A percentile compares a stretch with the other conserved stretches of the same genome.
phyloP scores from a whole-genome alignment of 2,888 invertebrate species.

The Neuroscelio doddi region DNA sequence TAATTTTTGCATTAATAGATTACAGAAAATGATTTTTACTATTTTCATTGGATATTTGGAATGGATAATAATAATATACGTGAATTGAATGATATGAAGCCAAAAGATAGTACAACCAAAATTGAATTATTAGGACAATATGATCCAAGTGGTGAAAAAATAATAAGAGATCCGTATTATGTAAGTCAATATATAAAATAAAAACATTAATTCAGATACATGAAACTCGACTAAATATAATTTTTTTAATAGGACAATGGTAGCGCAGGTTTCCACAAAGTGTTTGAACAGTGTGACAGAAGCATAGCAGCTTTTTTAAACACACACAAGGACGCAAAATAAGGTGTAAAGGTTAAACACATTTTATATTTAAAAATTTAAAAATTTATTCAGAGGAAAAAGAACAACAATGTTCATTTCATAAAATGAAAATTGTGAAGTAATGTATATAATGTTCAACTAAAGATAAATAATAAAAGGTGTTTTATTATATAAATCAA shows the following conservation, averaged over 20 bases:
- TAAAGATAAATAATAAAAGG: too few species aligned
- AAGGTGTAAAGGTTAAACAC: too few species aligned
- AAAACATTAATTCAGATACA: too few species aligned
- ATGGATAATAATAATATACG: neutral
- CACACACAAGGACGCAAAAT: too few species aligned
- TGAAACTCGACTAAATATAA: neutral
- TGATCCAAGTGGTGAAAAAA: conserved; percentile 60
- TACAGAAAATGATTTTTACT: conserved; percentile 12
- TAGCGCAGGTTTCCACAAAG: conserved; percentile 82
- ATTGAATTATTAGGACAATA: neutral
- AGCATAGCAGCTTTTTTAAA: conserved; percentile 78
- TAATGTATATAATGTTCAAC: too few species aligned
- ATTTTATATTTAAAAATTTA: too few species aligned
- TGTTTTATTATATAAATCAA: too few species aligned
- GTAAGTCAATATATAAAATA: conserved; percentile 74
- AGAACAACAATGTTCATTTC: too few species aligned
- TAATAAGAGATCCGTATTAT: conserved; percentile 95
- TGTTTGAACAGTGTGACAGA: conserved; percentile 82
- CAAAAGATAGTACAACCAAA: neutral
- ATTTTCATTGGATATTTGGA: neutral
- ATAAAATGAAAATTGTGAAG: too few species aligned
- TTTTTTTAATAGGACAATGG: conserved; percentile 75
- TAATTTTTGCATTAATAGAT: too few species aligned
- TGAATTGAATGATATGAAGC: neutral
- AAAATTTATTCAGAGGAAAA: too few species aligned